Evolutionary conservation across 2,797 vertebrate genomes (phyloP), one percentile per base, ranked within the genome.

Genomic region (Nothura maculosa): DNA sequence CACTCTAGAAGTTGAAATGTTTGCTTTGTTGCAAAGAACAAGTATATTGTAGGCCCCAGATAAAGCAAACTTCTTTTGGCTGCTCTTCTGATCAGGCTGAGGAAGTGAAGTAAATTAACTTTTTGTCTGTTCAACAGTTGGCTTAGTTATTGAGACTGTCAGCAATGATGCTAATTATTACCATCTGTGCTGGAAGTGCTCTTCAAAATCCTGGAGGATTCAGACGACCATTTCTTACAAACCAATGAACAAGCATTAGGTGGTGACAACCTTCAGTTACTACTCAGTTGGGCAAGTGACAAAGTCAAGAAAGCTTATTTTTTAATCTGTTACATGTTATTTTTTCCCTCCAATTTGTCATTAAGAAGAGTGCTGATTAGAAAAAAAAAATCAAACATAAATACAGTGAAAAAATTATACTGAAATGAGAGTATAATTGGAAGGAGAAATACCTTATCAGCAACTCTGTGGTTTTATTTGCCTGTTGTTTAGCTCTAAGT

Each of bases 331-430:
- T 85, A 52, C 42, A 83, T 89, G 43, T 74, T 85, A 43, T 70
- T 19, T 64, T 69, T 80, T 47, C 11, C 38, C 69, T 88, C 30
- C 62, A 30, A 19, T 32, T 77, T 42, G 47, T 77, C 81, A 83
- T 86, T 92, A 85, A 85, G 87, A 93, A 45, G 48, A 79, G 80
- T 38, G 70, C 25, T 69, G 47, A 62, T 96, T 81, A 34, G 55
- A 84, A 92, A 92, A 61, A 85, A 27, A 85, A 73, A 63, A 91
- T 93, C 20, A 92, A 93, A 91, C 54, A 11, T 64, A 87, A 90
- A 89, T 78, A 83, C 76, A 70, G 90, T n/a, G n/a, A 81, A 64
- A 91, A 91, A 86, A 34, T 76, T 91, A 54, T 45, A 52, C 7
- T 62, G 34, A 82, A 89, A 90, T 40, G 10, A 90, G 82, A 92